These are phyloP conservation scores for Drosophila percnosoma DNA, from an alignment of 2,888 invertebrate genomes.

Conservation along the genomic window DNA sequence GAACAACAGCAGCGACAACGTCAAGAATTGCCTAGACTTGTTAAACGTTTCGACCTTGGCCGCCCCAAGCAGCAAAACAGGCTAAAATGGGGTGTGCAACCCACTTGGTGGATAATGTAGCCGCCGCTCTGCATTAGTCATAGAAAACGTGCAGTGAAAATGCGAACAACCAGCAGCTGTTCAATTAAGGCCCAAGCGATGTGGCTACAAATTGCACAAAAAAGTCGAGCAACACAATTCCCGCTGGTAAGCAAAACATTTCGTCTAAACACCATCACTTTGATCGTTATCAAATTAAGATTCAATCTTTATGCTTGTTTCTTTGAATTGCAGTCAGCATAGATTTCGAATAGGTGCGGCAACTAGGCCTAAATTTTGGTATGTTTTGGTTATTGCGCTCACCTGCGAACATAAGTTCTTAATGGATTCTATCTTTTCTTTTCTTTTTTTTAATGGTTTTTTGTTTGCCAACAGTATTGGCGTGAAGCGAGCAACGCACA, in stretches of 20 bases:
- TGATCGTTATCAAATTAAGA: neutral
- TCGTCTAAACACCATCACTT: neutral
- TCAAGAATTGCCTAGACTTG: slow-evolving; percentile 40
- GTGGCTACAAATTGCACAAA: slow-evolving; percentile 50
- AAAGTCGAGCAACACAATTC: slow-evolving; percentile 23
- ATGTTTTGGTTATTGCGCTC: slow-evolving; percentile 11
- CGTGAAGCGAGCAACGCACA: slow-evolving; percentile 13
- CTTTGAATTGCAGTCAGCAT: slow-evolving; percentile 23
- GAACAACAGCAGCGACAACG: slow-evolving; percentile 18
- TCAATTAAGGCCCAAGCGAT: slow-evolving; percentile 39
- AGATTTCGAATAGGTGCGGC: neutral
- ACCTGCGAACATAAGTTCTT: neutral
- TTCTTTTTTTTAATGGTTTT: neutral
- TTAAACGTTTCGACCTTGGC: slow-evolving; percentile 69
- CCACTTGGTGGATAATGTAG: slow-evolving; percentile 23
- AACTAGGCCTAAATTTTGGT: slow-evolving; percentile 17
- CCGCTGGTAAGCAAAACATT: slow-evolving; percentile 26
- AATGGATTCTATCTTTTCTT: neutral
- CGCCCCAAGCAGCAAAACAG: slow-evolving; percentile 5
- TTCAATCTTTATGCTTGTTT: neutral
- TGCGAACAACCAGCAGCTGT: slow-evolving; percentile 33
- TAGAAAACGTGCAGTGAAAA: slow-evolving; percentile 39
- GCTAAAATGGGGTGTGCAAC: slow-evolving; percentile 28
- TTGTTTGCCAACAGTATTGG: slow-evolving; percentile 3
- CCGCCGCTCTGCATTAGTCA: slow-evolving; percentile 61